Evolutionary conservation across 2,113 vertebrate genomes (phyloP), one percentile per base, ranked within the genome.

Genomic region (Monopterus albus): DNA sequence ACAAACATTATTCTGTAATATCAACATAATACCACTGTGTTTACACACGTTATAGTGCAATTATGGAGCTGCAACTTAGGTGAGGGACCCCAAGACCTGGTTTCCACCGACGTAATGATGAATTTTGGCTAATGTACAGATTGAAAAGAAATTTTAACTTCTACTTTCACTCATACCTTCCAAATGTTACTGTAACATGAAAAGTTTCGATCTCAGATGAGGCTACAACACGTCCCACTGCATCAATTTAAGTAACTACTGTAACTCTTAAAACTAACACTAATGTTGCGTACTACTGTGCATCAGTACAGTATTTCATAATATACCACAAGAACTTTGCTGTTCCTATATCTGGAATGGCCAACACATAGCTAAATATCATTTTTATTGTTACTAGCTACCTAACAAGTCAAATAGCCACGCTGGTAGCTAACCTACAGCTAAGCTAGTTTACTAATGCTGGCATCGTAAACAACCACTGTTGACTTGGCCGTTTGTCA

Each of bases 341-440:
- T n/a, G n/a, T n/a, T n/a, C n/a, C n/a, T n/a, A n/a, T n/a, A n/a
- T n/a, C n/a, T n/a, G n/a, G n/a, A n/a, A n/a, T n/a, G n/a, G n/a
- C n/a, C n/a, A n/a, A n/a, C n/a, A n/a, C n/a, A n/a, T n/a, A n/a
- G n/a, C n/a, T n/a, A n/a, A n/a, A n/a, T n/a, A n/a, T n/a, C n/a
- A n/a, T n/a, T n/a, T n/a, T n/a, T n/a, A n/a, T n/a, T n/a, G n/a
- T n/a, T n/a, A n/a, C n/a, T n/a, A 20, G 10, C 17, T 21, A 28
- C 5, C 46, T n/a, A n/a, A n/a, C n/a, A n/a, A n/a, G n/a, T n/a
- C 1, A 33, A 28, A 36, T 60, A 89, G 67, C 56, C 58, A 60
- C 3, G 60, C 25, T 75, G 72, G 64, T 81, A 75, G 60, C 10
- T n/a, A n/a, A n/a, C n/a, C n/a, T n/a, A 1, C 6, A 29, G 26